Percentiles rank a stretch among this genome's conserved stretches.
phyloP scores from a whole-genome alignment of 1,140 invertebrate species.

The Linepithema humile region DNA sequence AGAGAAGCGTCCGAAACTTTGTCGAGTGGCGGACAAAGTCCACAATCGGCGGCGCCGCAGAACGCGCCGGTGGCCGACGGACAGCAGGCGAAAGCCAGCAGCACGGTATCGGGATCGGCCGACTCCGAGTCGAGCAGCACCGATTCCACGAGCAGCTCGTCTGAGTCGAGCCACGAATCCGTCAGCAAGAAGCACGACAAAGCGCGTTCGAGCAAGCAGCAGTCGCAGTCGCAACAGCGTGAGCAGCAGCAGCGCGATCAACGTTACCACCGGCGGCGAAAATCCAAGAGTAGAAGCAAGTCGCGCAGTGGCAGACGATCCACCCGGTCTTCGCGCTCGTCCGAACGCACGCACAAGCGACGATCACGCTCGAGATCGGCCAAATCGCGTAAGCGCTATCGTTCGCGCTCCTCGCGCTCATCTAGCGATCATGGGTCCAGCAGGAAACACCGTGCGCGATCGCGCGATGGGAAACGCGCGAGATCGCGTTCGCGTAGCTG shows the following conservation, averaged over 20 bases:
- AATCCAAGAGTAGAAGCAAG: slow-evolving; percentile 77
- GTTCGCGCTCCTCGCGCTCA: slow-evolving; percentile 77
- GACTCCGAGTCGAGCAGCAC: slow-evolving; percentile 75
- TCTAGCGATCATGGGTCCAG: slow-evolving; percentile 73
- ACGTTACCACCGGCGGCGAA: slow-evolving; percentile 64
- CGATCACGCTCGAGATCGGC: slow-evolving; percentile 74
- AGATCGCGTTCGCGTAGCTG: slow-evolving; percentile 74
- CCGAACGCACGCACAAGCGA: slow-evolving; percentile 70
- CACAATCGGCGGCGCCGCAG: slow-evolving; percentile 72
- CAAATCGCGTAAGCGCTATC: slow-evolving; percentile 72
- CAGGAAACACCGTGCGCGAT: slow-evolving; percentile 74
- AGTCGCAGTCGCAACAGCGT: slow-evolving; percentile 22
- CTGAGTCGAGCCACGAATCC: slow-evolving; percentile 70
- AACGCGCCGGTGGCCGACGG: slow-evolving; percentile 51
- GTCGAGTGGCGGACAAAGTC: slow-evolving; percentile 78
- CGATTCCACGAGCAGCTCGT: slow-evolving; percentile 64
- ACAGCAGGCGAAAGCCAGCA: slow-evolving; percentile 65
- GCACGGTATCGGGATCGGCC: slow-evolving; percentile 73
- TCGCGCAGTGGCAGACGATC: slow-evolving; percentile 74
- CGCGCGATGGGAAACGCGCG: slow-evolving; percentile 67
- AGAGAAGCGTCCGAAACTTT: slow-evolving; percentile 81
- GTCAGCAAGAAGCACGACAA: slow-evolving; percentile 56
- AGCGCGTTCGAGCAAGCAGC: slow-evolving; percentile 37
- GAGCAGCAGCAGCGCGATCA: slow-evolving; percentile 32
- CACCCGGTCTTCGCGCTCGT: slow-evolving; percentile 77